phyloP scores from a whole-genome alignment of 2,113 vertebrate genomes.

The Haemorhous mexicanus region DNA sequence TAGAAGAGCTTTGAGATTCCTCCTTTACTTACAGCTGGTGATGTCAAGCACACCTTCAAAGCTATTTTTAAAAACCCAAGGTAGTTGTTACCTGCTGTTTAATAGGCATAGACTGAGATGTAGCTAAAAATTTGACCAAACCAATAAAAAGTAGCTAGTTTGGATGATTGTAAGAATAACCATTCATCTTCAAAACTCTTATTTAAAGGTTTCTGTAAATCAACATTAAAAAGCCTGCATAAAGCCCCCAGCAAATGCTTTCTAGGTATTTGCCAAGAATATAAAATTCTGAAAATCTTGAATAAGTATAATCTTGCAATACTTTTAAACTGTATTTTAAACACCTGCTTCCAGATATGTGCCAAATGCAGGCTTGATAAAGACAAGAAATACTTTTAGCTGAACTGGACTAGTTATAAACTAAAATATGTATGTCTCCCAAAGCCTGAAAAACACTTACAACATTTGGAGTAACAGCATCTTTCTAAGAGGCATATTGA shows the following conservation, averaged over 20 bases:
- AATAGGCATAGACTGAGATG: neutral
- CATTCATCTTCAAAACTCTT: neutral
- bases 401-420: neutral
- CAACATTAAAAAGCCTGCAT: neutral
- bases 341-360: neutral
- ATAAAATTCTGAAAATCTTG: neutral
- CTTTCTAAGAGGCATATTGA: neutral
- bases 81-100: neutral
- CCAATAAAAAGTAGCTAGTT: neutral
- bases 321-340: neutral
- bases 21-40: neutral
- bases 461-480: neutral
- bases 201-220: neutral
- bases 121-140: neutral
- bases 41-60: slow-evolving; percentile 19
- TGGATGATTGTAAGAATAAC: neutral
- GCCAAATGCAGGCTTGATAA: neutral
- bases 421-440: neutral
- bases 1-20: neutral
- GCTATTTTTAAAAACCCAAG: neutral
- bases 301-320: neutral
- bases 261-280: neutral
- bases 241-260: neutral
- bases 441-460: neutral
- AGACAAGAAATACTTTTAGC: neutral